Base-by-base conservation (phyloP, 1,140 invertebrate genomes). In the Anastrepha ludens region DNA sequence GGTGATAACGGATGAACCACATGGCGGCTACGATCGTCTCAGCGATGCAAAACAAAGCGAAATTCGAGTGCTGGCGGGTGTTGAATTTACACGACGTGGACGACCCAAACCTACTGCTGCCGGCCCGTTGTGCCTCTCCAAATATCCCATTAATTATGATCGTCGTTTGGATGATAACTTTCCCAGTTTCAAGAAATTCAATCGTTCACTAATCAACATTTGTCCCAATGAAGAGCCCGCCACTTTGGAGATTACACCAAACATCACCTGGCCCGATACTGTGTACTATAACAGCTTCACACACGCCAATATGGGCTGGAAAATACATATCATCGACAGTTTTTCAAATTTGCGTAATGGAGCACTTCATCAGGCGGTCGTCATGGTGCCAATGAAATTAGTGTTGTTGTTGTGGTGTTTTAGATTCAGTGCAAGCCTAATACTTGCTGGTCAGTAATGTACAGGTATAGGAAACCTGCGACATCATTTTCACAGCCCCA, bases 251-350 rank as follows among this genome's bases (percentile, higher is more conserved):
- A 96, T 98, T 4, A 97, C 97, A 4, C 98, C 98, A 2, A 98
- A 98, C 92, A 95, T 96, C 15, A 96, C 97, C 0, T 98, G 98
- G 97, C 98, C 98, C 0, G 98, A 99, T 92, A 94, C 96, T 11
- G 97, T 99, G 20, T 99, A 98, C 94, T 99, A 99, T 92, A 97
- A 98, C 93, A 98, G 97, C 85, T 99, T 97, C 93, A 97, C 97
- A 0, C 97, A 98, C 89, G 95, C 96, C 2, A 97, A 98, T 90
- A 98, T 98, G 97, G 98, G 98, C 39, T 98, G 97, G 96, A 97
- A 97, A 93, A 97, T 98, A 89, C 95, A 97, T 89, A 95, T 98
- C 39, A 95, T 98, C 0, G 97, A 98, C 89, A 95, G 94, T 88
- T 96, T 95, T 88, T 89, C 47, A 7, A 91, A 90, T 74, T 64